Conservation (phyloP, 2,113 vertebrate species). For the Cairina moschata region DNA sequence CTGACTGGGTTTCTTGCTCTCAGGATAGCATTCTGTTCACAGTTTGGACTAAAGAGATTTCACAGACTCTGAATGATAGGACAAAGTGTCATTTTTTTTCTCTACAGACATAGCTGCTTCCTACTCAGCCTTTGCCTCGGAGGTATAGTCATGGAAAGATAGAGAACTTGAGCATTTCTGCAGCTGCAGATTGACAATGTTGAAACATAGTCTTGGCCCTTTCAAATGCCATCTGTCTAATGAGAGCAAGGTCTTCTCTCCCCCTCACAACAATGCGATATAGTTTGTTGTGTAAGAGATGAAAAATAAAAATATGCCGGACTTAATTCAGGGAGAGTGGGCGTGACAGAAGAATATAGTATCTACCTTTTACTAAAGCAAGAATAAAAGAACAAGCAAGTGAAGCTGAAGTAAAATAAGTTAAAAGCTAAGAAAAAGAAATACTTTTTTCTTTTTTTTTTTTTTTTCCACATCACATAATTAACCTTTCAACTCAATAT, state of each 20-base stretch:
- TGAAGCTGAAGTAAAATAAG: not conserved
- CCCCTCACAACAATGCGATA: not conserved
- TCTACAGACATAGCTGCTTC: constrained; percentile 30
- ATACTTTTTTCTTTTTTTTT: not conserved
- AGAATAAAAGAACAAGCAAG: constrained; percentile 17
- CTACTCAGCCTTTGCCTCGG: constrained; percentile 54
- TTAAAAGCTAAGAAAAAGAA: constrained; percentile 1
- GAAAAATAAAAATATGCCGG: constrained; percentile 13
- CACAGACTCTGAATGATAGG: constrained; percentile 6
- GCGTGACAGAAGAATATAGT: not conserved
- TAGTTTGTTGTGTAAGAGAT: not conserved
- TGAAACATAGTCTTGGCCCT: constrained; percentile 18
- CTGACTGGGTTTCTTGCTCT: constrained; percentile 21
- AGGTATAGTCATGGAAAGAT: constrained; percentile 11
- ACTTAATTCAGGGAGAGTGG: not conserved
- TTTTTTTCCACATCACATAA: not conserved
- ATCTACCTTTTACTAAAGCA: constrained; percentile 1
- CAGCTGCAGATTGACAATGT: not conserved
- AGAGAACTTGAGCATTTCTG: constrained; percentile 10
- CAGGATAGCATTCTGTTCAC: constrained; percentile 35
- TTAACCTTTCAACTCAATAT: constrained; percentile 11
- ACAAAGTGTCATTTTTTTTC: constrained; percentile 58
- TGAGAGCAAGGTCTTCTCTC: constrained; percentile 21
- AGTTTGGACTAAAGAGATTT: constrained; percentile 54
- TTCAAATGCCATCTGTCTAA: constrained; percentile 36